phyloP scores from a whole-genome alignment of 2,797 vertebrate genomes.

The Gymnopithys bicolor region DNA sequence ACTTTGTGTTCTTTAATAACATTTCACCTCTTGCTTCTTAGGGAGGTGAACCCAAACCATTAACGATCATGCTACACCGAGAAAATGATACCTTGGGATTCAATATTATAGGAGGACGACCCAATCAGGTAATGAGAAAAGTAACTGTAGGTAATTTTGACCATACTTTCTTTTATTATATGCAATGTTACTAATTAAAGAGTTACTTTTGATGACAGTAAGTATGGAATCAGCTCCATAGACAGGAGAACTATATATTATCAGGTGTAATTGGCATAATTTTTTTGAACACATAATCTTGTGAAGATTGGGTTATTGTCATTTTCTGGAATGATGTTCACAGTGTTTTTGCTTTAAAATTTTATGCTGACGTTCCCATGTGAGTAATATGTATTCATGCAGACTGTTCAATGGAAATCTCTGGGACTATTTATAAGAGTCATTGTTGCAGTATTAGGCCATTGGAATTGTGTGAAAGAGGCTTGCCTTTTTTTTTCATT shows the following conservation, averaged over 20 bases:
- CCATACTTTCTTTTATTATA: neutral
- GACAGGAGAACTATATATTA: neutral
- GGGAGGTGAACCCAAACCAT: slow-evolving; percentile 64
- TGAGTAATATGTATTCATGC: neutral
- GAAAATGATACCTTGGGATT: slow-evolving; percentile 79
- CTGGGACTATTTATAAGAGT: neutral
- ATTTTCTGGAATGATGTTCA: neutral
- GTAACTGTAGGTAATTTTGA: neutral
- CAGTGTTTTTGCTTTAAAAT: neutral
- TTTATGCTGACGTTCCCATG: neutral
- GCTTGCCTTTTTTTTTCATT: neutral
- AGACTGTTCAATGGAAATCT: neutral
- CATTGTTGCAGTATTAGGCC: slow-evolving; percentile 17
- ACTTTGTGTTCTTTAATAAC: neutral
- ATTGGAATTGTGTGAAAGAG: slow-evolving; percentile 5
- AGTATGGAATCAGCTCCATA: neutral
- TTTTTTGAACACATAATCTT: neutral
- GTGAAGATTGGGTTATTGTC: neutral
- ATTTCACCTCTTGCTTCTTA: slow-evolving; percentile 51
- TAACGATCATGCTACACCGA: slow-evolving; percentile 73
- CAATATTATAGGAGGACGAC: slow-evolving; percentile 78
- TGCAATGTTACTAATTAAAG: neutral
- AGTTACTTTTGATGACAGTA: neutral
- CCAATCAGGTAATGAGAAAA: slow-evolving; percentile 71
- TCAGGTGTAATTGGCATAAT: neutral